Evolutionary conservation across 2,113 vertebrate species (phyloP), one percentile per base, ranked within the genome.

Genomic region (Aphyosemion australe): DNA sequence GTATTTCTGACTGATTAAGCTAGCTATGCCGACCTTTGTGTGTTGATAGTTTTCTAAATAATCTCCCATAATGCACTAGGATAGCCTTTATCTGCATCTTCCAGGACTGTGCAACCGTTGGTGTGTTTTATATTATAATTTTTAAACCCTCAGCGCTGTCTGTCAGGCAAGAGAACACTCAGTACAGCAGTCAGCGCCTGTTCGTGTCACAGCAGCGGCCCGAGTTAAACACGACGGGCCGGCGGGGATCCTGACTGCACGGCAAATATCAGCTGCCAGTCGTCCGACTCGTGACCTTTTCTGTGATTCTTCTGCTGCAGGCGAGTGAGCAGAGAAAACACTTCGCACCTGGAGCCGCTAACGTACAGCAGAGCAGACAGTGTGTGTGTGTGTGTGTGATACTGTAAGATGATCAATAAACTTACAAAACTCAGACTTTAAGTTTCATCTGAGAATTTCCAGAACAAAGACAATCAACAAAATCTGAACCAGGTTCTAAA

Each of bases 251-350:
- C 69, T 51, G 69, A 72, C 54, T 65, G 41, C 12, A 16, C 47
- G 1, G 1, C 47, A 72, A 72, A 72, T 72, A 72, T 43, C 69
- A 72, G 39, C 61, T 72, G 69, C 69, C 61, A 72, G 20, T 72
- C 54, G 39, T 51, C 47, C 19, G n/a, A 46, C 46, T 72, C 31
- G 5, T 72, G 69, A 72, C 69, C 69, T 72, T 72, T 72, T 48
- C 54, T 58, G n/a, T 26, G 39, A 57, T 45, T 54, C 41, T 53
- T 46, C 41, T 53, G 57, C 26, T 12, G 52, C 26, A n/a, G 32
- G 32, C 32, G 49, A 69, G 41, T 0, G 8, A 61, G 41, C n/a
- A 47, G 41, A 61, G 12, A 12, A 47, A 60, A 69, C 66, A 53
- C 26, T 37, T 19, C 61, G 20, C 31, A 47, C 49, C 43, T 60